These are phyloP conservation scores for Norana najaformis DNA, from an alignment of 2,888 invertebrate genomes.

Conservation along the genomic window DNA sequence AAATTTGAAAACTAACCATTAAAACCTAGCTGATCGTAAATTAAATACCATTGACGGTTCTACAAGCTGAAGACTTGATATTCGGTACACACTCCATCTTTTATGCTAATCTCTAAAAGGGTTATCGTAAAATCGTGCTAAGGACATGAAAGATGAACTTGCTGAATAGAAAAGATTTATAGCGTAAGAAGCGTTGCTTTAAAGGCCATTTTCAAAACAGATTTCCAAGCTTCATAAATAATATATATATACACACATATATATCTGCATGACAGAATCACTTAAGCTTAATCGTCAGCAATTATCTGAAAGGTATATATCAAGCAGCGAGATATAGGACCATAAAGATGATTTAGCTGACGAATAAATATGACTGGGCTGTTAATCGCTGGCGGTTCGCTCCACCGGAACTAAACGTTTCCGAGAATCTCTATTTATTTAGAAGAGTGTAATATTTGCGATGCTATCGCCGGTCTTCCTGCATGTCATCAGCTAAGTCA, in stretches of 20 bases:
- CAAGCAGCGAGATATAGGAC: background rate
- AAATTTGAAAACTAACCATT: background rate
- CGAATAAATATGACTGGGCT: background rate
- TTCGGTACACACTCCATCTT: background rate
- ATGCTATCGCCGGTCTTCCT: background rate
- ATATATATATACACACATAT: background rate
- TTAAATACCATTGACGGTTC: background rate
- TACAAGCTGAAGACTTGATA: background rate
- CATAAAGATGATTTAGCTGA: background rate
- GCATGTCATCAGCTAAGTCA: background rate
- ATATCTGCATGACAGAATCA: background rate
- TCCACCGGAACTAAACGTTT: background rate
- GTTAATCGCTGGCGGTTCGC: constrained; percentile 3
- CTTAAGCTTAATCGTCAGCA: background rate
- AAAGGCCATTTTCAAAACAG: background rate
- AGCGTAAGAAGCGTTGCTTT: too few species aligned
- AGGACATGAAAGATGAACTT: background rate
- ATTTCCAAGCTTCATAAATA: background rate
- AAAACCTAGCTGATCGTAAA: background rate
- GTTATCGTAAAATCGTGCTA: background rate
- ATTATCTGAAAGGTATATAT: background rate
- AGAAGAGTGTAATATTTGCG: background rate
- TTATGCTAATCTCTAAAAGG: background rate
- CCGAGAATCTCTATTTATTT: background rate
- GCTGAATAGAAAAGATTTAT: background rate